These are phyloP conservation scores for Diacarnus erythraeanus DNA, from an alignment of 37 sponge, comb jelly and placozoan species.

Conservation along the genomic window DNA sequence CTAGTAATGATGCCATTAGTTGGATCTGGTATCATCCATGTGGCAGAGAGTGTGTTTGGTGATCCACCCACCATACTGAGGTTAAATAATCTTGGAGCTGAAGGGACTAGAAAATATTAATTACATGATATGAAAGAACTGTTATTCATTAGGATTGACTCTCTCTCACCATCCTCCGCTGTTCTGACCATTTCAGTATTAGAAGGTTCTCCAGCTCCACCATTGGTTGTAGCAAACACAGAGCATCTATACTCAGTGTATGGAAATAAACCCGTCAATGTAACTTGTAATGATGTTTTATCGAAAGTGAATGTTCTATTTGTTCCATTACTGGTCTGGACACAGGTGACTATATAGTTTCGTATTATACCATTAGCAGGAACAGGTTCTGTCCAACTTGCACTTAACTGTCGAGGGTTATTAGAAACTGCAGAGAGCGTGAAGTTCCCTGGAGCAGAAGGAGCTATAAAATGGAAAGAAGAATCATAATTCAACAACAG, in stretches of 20 bases:
- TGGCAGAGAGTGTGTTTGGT: too few species aligned
- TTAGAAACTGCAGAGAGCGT: background rate
- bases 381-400: constrained; percentile 31
- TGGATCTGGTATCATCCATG: too few species aligned
- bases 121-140: too few species aligned
- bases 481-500: background rate
- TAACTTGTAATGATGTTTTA: background rate
- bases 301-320: background rate
- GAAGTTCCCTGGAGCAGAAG: constrained; percentile 3
- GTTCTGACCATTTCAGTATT: constrained; percentile 12
- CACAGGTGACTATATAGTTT: constrained; percentile 26
- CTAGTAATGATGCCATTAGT: too few species aligned
- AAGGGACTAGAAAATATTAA: too few species aligned
- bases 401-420: background rate
- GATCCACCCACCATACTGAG: too few species aligned
- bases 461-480: background rate
- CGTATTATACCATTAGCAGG: constrained; percentile 48
- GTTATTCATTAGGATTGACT: too few species aligned
- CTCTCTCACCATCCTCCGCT: constrained; percentile 34
- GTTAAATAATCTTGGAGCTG: too few species aligned
- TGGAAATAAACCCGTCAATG: too few species aligned
- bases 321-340: background rate
- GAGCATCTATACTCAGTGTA: too few species aligned
- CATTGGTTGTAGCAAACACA: constrained; percentile 51
- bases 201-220: constrained; percentile 37